Conservation (phyloP, 53 echinoderm and acorn worm genomes). For the Temnopleurus reevesii region DNA sequence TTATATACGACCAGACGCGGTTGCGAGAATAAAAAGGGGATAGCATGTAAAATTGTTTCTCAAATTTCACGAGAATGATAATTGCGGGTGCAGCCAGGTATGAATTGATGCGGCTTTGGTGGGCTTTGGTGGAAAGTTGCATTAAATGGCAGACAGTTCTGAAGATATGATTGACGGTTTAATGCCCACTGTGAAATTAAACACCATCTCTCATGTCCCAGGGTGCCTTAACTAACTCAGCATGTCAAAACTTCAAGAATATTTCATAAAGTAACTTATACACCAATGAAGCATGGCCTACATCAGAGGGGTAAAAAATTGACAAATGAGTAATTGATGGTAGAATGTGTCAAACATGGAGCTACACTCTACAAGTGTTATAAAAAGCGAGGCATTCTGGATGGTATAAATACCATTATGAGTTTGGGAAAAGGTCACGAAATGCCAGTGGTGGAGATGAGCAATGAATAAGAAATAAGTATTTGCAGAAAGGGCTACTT, state of each 20-base stretch:
- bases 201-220: not conserved
- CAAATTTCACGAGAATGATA: slow-evolving; percentile 23
- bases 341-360: not conserved
- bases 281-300: no score
- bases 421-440: slow-evolving; percentile 21
- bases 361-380: not conserved
- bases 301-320: not conserved
- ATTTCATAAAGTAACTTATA: no score
- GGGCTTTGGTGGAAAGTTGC: not conserved
- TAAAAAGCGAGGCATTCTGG: not conserved
- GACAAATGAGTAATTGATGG: not conserved
- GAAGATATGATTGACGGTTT: not conserved
- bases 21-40: not conserved
- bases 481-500: not conserved
- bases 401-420: not conserved
- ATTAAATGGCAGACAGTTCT: not conserved
- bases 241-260: not conserved
- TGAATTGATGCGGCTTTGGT: not conserved
- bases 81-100: slow-evolving; percentile 16
- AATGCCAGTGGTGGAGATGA: not conserved
- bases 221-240: not conserved
- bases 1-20: not conserved
- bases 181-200: slow-evolving; percentile 12
- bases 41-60: slow-evolving; percentile 40
- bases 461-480: slow-evolving; percentile 12